Base-by-base conservation (phyloP, 2,113 vertebrate genomes). In the Zeus faber region DNA sequence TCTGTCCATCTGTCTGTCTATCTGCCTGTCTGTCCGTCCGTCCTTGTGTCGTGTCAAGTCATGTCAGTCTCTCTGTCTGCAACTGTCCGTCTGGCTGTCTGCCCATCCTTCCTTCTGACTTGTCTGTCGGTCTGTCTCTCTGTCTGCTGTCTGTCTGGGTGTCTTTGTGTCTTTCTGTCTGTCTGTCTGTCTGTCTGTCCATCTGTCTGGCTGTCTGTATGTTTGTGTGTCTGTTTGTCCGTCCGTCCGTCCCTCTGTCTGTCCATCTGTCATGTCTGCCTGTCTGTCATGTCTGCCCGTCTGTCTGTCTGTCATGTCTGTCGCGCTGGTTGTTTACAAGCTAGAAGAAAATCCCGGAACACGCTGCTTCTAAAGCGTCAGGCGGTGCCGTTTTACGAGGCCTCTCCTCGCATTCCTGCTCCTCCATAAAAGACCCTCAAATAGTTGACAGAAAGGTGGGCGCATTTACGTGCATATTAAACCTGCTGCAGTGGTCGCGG, bases 321-420 rank as follows among this genome's bases (percentile, higher is more conserved):
- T 22, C 45, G 18, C 41, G 11, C 47, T 45, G 5, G 11, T 24
- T 23, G 2, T 73, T 77, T 58, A 77, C 60, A 66, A 75, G 65
- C 31, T 57, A 47, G 52, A n/a, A 62, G 58, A 60, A 44, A 63
- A 53, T 62, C 50, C 60, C 31, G 41, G 66, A 82, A 70, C 69
- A 49, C 64, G 39, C 37, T 5, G 24, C 62, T 63, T 72, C 76
- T 81, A 76, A 70, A 76, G 48, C 52, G 73, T 81, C 71, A 76
- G 77, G 69, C 74, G 67, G 62, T 63, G 17, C 49, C 37, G 1
- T 81, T n/a, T 85, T 85, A 81, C 71, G 33, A 77, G 72, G 49
- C 64, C 49, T 65, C 20, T 23, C 52, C 67, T 72, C 31, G 6
- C 77, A 80, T 82, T 84, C 79, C 70, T 76, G 67, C 61, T 69